Percentiles rank a stretch among this genome's conserved stretches.
Conservation (phyloP, 2,113 vertebrate genomes). For the Dipodomys ordii region DNA sequence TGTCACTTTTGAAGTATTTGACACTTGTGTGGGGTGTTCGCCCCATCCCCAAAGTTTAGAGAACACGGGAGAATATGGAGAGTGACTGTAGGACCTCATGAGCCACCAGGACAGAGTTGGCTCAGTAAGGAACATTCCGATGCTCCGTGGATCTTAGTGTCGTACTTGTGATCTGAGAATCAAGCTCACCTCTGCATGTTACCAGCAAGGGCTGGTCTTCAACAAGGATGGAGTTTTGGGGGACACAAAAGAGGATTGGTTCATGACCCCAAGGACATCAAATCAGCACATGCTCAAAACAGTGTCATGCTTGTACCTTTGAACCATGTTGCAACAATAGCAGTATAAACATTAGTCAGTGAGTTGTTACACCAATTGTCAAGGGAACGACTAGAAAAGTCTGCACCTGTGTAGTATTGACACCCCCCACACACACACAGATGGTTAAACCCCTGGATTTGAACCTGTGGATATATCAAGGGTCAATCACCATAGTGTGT, state of each 20-base stretch:
- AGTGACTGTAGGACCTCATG: accelerated
- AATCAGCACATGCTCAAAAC: background rate
- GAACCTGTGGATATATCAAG: background rate
- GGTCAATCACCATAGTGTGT: too few species aligned
- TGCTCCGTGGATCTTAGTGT: background rate
- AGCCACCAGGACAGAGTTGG: background rate
- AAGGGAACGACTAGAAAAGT: background rate
- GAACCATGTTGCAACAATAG: too few species aligned
- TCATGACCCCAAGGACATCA: background rate
- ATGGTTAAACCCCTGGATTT: background rate
- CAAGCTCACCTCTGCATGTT: background rate
- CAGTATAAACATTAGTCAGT: background rate
- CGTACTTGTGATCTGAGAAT: background rate
- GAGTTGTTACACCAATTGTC: background rate
- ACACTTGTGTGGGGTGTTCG: background rate
- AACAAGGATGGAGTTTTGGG: background rate
- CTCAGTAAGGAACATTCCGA: background rate
- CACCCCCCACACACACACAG: background rate
- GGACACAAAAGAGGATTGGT: background rate
- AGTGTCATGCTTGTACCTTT: too few species aligned
- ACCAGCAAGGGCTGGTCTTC: background rate
- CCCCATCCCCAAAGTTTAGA: background rate
- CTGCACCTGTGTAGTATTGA: too few species aligned
- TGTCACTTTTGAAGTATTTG: background rate
- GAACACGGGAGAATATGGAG: background rate